Percentiles rank a stretch among this genome's conserved stretches.
These are phyloP conservation scores for Hippopotamus amphibius DNA, from an alignment of 2,113 vertebrate genomes.

Conservation along the genomic window DNA sequence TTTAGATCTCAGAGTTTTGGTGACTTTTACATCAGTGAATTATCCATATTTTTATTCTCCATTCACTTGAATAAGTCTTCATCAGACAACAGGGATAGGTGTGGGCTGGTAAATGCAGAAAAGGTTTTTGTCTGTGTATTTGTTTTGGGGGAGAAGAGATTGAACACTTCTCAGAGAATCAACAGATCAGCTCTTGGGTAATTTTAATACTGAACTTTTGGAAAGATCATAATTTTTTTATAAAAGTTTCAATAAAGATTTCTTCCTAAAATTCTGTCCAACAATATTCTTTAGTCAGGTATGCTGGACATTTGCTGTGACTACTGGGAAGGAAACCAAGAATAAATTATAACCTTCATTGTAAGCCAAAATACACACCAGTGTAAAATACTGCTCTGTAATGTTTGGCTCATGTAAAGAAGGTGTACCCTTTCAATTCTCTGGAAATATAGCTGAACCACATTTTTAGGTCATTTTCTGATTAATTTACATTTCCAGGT, in stretches of 20 bases:
- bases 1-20: not conserved
- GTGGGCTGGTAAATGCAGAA: not conserved
- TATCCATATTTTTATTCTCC: not conserved
- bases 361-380: constrained; percentile 61
- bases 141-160: constrained; percentile 4
- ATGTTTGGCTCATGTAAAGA: constrained; percentile 59
- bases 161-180: constrained; percentile 48
- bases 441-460: constrained; percentile 3
- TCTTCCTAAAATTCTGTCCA: constrained; percentile 43
- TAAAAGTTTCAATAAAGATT: constrained; percentile 50
- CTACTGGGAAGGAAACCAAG: constrained; percentile 69
- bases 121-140: not conserved
- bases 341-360: constrained; percentile 69
- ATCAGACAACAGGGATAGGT: not conserved
- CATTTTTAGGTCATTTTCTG: constrained; percentile 46
- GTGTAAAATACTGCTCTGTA: constrained; percentile 71
- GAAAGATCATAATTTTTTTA: not conserved
- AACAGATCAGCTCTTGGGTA: constrained; percentile 38
- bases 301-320: constrained; percentile 59
- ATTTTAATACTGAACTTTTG: constrained; percentile 59
- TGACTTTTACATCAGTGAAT: not conserved
- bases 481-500: constrained; percentile 52
- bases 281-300: constrained; percentile 42
- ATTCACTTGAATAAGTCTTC: not conserved
- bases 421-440: constrained; percentile 21